These are phyloP conservation scores for Leucania comma DNA, from an alignment of 2,888 invertebrate genomes.

Conservation along the genomic window DNA sequence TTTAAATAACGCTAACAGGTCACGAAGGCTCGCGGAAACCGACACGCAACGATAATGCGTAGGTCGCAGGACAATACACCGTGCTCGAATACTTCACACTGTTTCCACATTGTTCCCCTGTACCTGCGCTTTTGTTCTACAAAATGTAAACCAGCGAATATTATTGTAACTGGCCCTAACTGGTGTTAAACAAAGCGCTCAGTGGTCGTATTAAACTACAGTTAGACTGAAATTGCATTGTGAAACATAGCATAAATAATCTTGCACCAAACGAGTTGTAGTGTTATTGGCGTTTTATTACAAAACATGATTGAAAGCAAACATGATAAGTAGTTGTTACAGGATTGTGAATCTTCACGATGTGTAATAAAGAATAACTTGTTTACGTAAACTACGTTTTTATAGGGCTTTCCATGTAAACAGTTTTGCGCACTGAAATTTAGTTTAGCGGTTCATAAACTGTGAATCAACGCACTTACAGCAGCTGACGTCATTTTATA, in stretches of 20 bases:
- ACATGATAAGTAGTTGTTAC: slow-evolving; percentile 11
- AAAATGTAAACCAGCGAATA: slow-evolving; percentile 65
- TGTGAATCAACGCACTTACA: slow-evolving; percentile 54
- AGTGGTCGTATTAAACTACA: slow-evolving; percentile 51
- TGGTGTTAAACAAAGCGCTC: slow-evolving; percentile 61
- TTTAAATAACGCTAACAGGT: slow-evolving; percentile 38
- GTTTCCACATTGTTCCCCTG: slow-evolving; percentile 77
- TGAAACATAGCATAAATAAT: slow-evolving; percentile 32
- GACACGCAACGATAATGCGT: slow-evolving; percentile 57
- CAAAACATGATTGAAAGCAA: slow-evolving; percentile 26
- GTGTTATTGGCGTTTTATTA: slow-evolving; percentile 11
- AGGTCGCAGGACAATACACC: slow-evolving; percentile 67
- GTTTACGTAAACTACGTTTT: slow-evolving; percentile 18
- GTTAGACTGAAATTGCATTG: slow-evolving; percentile 51
- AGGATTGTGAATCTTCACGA: slow-evolving; percentile 28
- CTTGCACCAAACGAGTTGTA: slow-evolving; percentile 19
- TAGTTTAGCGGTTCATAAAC: slow-evolving; percentile 35
- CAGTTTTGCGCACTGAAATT: slow-evolving; percentile 31
- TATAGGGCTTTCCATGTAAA: slow-evolving; percentile 27
- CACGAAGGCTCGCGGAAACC: slow-evolving; percentile 30
- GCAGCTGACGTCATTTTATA: slow-evolving; percentile 39
- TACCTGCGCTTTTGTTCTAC: slow-evolving; percentile 79
- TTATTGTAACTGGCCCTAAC: slow-evolving; percentile 58
- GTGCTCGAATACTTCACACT: slow-evolving; percentile 57
- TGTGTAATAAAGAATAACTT: slow-evolving; percentile 22